Evolutionary conservation across 2,113 vertebrate genomes (phyloP), one percentile per base, ranked within the genome.

Genomic region (Nettapus auritus): DNA sequence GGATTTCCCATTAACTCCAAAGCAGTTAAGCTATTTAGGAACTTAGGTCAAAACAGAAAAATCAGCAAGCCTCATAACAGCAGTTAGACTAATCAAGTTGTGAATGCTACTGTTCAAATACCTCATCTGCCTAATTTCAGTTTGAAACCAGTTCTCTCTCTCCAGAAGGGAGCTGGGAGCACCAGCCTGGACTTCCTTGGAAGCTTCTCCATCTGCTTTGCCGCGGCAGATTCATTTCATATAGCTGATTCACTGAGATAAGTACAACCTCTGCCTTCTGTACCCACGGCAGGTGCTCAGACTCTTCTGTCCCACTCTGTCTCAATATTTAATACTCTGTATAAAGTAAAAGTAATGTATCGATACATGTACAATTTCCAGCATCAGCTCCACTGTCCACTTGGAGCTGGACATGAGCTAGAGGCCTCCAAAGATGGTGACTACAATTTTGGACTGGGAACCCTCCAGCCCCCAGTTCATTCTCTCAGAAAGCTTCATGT

Each of bases 21-120:
- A 81, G 9, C 52, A 67, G 78, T 77, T 76, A 83, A 76, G 34
- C 34, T 66, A 42, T 82, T 85, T 69, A 86, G 38, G 38, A 90
- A 52, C 23, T 50, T 18, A 50, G 66, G 9, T 16, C n/a, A 46
- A 67, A 91, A 77, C 3, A 5, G 67, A 89, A 91, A 91, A 76
- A 70, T 38, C 59, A 55, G 16, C 28, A 88, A 73, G 46, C 16
- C 28, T 86, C 50, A 59, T 15, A 90, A 66, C 9, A 86, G n/a
- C 9, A 11, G 19, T 57, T 86, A 76, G 34, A 50, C 7, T 87
- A 15, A 7, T 71, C 17, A 3, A 5, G 7, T 8, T 77, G 40
- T 2, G 3, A 82, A 82, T 29, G 25, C 8, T 9, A 7, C 31
- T 11, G 9, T 31, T 38, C 17, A 82, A 56, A 73, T 23, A 67